Base-by-base conservation (phyloP, 53 echinoderm and acorn worm genomes). In the Echinarachnius parma region DNA sequence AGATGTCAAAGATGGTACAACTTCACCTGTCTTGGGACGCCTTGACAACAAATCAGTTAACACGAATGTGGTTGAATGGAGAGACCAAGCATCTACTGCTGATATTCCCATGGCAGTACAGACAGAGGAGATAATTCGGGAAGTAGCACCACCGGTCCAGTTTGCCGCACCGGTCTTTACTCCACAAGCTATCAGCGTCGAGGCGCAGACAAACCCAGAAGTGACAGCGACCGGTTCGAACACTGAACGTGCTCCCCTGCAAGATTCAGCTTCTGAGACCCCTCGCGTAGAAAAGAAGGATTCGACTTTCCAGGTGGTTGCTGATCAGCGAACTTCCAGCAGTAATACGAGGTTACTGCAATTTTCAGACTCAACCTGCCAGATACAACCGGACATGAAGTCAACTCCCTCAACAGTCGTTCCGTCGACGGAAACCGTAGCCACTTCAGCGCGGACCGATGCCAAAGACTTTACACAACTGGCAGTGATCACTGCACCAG, bases 281-380 rank as follows among this genome's bases (percentile, higher is more conserved):
- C 4, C 11, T 9, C 14, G 19, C 4, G 19, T 20, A 50, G 20
- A 50, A 50, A 50, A 14, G 4, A 72, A 72, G 28, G 74, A 72
- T 18, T 72, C 68, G 9, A 20, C 26, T 1, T 49, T 52, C 20
- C 68, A 68, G 47, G 68, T 68, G 29, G 50, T 31, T 9, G 32
- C 53, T 23, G 68, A 68, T 32, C 49, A 68, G 34, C 25, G 53
- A 14, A 52, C 49, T 3, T 50, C 68, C 10, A 24, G 68, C 48
- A 68, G 52, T 26, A 68, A 68, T 26, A 75, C 61, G 11, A 48
- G 4, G 49, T 18, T 78, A 21, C 64, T 66, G 33, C 61, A 78
- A 42, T 61, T 75, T 14, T 57, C 28, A 3, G 78, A 82, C 42
- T 58, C 50, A 18, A 77, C 53, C 19, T 50, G 65, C 9, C 83